phyloP scores from a whole-genome alignment of 2,797 vertebrate species.

The Typhlichthys eigenmanni region DNA sequence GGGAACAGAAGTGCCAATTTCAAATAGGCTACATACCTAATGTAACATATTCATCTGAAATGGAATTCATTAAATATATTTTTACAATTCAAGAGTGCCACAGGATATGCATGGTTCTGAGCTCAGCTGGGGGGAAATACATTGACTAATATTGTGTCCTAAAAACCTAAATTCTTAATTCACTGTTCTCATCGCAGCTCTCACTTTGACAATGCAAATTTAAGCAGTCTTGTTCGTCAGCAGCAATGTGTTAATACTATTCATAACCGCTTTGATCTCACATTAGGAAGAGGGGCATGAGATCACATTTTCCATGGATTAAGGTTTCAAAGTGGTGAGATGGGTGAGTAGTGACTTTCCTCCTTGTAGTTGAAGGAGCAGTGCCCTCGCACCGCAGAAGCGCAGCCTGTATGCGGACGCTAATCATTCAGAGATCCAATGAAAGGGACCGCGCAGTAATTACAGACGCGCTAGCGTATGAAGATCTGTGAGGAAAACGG shows the following conservation, averaged over 20 bases:
- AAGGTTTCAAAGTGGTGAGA: conserved; percentile 51
- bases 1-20: conserved; percentile 3
- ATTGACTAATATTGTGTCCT: conserved; percentile 51
- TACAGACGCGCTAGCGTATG: conserved; percentile 50
- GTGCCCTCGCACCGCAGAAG: conserved; percentile 51
- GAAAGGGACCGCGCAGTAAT: conserved; percentile 58
- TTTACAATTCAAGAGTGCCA: conserved; percentile 5
- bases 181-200: conserved; percentile 31
- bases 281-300: conserved; percentile 50
- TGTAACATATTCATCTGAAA: conserved; percentile 1
- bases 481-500: conserved; percentile 44
- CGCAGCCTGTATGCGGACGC: conserved; percentile 56
- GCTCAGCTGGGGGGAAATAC: conserved; percentile 31
- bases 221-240: conserved; percentile 47
- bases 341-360: conserved; percentile 53
- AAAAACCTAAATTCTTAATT: conserved; percentile 48
- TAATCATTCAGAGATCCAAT: conserved; percentile 57
- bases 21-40: conserved; percentile 11
- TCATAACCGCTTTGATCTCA: conserved; percentile 61
- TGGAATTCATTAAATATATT: conserved; percentile 6
- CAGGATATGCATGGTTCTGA: conserved; percentile 1
- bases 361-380: conserved; percentile 54
- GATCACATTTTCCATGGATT: conserved; percentile 59
- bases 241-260: conserved; percentile 44
- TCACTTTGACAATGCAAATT: conserved; percentile 50